phyloP scores from a whole-genome alignment of 2,113 vertebrate genomes.

The Prochilodus magdalenae region DNA sequence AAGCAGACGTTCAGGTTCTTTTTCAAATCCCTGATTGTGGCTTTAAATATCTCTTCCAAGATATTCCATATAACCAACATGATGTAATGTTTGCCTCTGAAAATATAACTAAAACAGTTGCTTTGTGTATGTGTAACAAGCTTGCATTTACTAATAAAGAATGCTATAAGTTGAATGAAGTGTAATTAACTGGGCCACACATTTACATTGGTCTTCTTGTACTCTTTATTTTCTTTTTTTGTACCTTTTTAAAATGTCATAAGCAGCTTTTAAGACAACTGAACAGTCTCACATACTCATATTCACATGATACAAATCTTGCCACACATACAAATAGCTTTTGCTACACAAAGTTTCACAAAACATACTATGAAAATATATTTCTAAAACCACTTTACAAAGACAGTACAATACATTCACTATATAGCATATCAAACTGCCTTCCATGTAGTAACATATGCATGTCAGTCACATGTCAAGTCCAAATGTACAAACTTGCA shows the following conservation, averaged over 20 bases:
- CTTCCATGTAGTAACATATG: constrained; percentile 61
- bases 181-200: background rate
- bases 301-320: constrained; percentile 36
- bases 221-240: constrained; percentile 33
- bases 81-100: background rate
- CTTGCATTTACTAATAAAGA: constrained; percentile 41
- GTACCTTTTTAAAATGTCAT: constrained; percentile 27
- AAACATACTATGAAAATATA: constrained; percentile 96
- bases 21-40: constrained; percentile 4
- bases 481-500: constrained; percentile 22
- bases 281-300: constrained; percentile 38
- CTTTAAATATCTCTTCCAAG: constrained; percentile 2
- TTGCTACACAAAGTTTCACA: constrained; percentile 91
- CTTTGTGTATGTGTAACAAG: constrained; percentile 37
- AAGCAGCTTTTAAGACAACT: constrained; percentile 85
- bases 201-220: background rate
- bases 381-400: constrained; percentile 99
- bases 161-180: constrained; percentile 2
- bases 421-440: constrained; percentile 93
- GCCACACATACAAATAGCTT: constrained; percentile 85
- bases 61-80: background rate
- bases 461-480: constrained; percentile 63
- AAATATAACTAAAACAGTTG: constrained; percentile 12
- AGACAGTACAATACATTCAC: constrained; percentile 97
- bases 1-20: background rate